Conservation (phyloP, 2,888 invertebrate genomes). For the Harpalus rufipes region DNA sequence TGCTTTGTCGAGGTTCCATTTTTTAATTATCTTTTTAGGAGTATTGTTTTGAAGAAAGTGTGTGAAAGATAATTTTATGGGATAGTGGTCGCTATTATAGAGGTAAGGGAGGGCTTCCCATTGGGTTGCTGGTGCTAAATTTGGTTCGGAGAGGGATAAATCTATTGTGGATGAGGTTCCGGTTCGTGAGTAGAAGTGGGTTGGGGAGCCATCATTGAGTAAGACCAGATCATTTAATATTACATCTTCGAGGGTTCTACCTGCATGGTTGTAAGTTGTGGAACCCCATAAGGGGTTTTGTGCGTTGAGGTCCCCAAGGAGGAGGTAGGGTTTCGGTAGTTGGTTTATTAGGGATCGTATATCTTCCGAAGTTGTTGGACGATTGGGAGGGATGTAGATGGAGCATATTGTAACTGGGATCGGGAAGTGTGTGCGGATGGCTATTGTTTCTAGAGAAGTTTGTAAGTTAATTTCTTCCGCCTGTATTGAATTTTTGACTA, state of each 20-base stretch:
- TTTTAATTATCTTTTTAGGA: not conserved
- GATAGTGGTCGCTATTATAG: not conserved
- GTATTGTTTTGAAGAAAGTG: not conserved
- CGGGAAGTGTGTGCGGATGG: not conserved
- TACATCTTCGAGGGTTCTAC: too few relatives aligned
- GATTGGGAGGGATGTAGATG: not conserved
- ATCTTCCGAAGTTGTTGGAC: not conserved
- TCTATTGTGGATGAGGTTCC: conserved; percentile 28
- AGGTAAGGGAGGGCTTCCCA: conserved; percentile 30
- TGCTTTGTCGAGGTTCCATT: conserved; percentile 23
- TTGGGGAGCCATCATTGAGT: conserved; percentile 38
- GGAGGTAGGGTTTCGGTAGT: conserved; percentile 27
- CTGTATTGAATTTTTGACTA: conserved; percentile 10
- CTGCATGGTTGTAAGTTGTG: too few relatives aligned
- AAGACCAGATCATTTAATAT: not conserved
- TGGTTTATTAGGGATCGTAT: conserved; percentile 3
- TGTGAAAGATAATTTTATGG: not conserved
- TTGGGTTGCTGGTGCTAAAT: not conserved
- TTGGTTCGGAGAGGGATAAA: conserved; percentile 25
- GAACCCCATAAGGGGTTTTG: conserved; percentile 2
- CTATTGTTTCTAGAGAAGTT: conserved; percentile 14
- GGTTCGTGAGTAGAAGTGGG: conserved; percentile 26
- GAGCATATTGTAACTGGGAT: not conserved
- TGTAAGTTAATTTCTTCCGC: conserved; percentile 9
- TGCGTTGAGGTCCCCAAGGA: conserved; percentile 48